A percentile compares a stretch with the other conserved stretches of the same genome.
These are phyloP conservation scores for Syngnathus floridae DNA, from an alignment of 2,113 vertebrate species.

Conservation along the genomic window DNA sequence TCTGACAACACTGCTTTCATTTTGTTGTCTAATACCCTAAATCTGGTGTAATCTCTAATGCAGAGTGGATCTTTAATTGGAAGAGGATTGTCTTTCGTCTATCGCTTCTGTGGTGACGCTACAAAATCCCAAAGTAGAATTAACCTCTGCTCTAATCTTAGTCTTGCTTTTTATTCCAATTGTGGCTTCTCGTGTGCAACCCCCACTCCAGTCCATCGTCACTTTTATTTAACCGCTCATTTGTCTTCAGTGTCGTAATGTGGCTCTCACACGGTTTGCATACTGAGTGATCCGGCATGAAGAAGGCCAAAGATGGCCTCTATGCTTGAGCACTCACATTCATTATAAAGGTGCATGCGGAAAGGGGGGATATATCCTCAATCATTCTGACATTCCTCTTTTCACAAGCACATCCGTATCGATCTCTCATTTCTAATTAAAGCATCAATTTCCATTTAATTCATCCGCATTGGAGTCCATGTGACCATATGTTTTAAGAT, in stretches of 20 bases:
- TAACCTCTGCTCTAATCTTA: constrained; percentile 53
- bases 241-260: background rate
- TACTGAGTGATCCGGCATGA: background rate
- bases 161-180: constrained; percentile 43
- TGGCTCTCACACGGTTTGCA: background rate
- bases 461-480: background rate
- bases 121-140: constrained; percentile 34
- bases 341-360: background rate
- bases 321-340: background rate
- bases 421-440: background rate
- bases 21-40: background rate
- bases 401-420: constrained; percentile 19
- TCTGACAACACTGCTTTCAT: background rate
- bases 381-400: constrained; percentile 35
- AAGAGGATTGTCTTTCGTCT: constrained; percentile 37
- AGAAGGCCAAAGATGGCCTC: background rate
- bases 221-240: background rate
- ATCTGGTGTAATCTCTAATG: constrained; percentile 17
- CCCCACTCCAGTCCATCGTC: background rate
- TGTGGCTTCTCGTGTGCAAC: constrained; percentile 5
- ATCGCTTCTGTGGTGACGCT: constrained; percentile 30
- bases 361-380: constrained; percentile 23
- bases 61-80: constrained; percentile 48
- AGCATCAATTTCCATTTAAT: background rate
- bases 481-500: background rate